Conservation (phyloP, 2,113 vertebrate species). For the Ovis aries region ARS-UI_Ramb_v3.0 NC_056054.1:140600001-140600500, state of each 20-base stretch:
- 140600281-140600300: not conserved
- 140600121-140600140: not conserved
- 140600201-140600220: not conserved
- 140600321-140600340: not conserved
- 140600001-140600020: not conserved
- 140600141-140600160: not conserved
- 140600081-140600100: not conserved
- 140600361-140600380: not conserved
- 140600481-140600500: not conserved
- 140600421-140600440: not conserved
- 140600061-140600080: not conserved
- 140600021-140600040: not conserved
- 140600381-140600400: not conserved
- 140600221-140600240: not conserved
- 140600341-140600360: not conserved
- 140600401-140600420: not conserved
- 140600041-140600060: not conserved
- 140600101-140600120: not conserved
- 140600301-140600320: not conserved
- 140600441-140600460: not conserved
- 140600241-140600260: not conserved
- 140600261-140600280: not conserved
- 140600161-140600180: not conserved
- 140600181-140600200: not conserved
- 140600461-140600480: not conserved